These are phyloP conservation scores for Opisthograptis luteolata DNA, from an alignment of 2,888 invertebrate genomes.

Conservation along the genomic window DNA sequence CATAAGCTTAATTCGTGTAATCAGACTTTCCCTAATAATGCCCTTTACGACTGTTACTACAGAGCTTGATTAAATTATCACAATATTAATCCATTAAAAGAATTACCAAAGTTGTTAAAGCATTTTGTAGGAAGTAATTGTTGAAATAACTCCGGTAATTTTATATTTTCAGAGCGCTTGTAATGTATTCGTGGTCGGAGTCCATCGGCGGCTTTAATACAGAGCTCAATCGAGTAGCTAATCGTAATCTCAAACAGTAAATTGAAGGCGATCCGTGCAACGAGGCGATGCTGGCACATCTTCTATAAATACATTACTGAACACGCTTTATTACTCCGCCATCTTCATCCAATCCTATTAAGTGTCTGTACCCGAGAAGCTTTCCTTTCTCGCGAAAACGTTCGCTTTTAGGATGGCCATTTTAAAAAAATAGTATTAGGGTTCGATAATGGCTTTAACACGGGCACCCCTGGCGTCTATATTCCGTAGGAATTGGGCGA, in stretches of 20 bases:
- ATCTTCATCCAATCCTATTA: constrained; percentile 82
- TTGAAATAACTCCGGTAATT: constrained; percentile 37
- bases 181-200: constrained; percentile 29
- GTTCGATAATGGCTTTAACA: constrained; percentile 78
- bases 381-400: constrained; percentile 60
- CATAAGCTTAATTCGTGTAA: constrained; percentile 33
- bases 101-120: constrained; percentile 58
- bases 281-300: constrained; percentile 63
- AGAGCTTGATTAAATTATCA: constrained; percentile 65
- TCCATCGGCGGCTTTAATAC: constrained; percentile 42
- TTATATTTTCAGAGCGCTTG: constrained; percentile 41
- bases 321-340: constrained; percentile 82
- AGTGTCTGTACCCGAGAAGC: constrained; percentile 72
- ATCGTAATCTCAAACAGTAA: constrained; percentile 68
- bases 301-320: constrained; percentile 80
- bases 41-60: constrained; percentile 54
- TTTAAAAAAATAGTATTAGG: constrained; percentile 78
- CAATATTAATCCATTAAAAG: constrained; percentile 63
- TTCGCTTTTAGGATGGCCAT: constrained; percentile 75
- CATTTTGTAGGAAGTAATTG: constrained; percentile 39
- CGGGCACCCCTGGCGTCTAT: constrained; percentile 63
- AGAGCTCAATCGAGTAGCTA: constrained; percentile 56
- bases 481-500: constrained; percentile 68
- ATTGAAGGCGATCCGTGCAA: constrained; percentile 69
- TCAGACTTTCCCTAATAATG: constrained; percentile 44